Percentiles rank a stretch among this genome's conserved stretches.
phyloP scores from a whole-genome alignment of 2,888 invertebrate genomes.

The Hemithea aestivaria region DNA sequence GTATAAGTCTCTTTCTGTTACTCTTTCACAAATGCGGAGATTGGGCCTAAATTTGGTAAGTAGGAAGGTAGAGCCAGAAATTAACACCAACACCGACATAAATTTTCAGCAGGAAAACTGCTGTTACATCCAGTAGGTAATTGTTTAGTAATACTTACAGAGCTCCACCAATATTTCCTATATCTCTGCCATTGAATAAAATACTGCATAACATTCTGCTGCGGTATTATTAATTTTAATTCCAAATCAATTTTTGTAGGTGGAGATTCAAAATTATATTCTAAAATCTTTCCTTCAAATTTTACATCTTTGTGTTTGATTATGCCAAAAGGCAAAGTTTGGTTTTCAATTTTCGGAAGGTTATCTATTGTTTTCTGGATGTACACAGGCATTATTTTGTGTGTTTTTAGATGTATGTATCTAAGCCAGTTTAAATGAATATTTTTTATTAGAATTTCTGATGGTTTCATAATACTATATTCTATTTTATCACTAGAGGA shows the following conservation, averaged over 20 bases:
- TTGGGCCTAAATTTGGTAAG: no score
- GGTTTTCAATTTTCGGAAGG: constrained; percentile 7
- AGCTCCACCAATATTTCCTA: constrained; percentile 92
- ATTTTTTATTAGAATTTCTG: constrained; percentile 54
- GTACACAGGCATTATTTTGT: constrained; percentile 50
- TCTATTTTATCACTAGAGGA: constrained; percentile 27
- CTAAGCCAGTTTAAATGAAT: constrained; percentile 57
- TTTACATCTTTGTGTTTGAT: constrained; percentile 26
- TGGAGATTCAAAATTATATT: constrained; percentile 32
- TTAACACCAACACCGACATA: no score
- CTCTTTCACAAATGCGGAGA: no score
- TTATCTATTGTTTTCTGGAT: constrained; percentile 29
- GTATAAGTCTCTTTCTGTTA: no score
- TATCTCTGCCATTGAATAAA: constrained; percentile 88
- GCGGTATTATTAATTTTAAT: constrained; percentile 64
- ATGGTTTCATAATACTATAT: constrained; percentile 47
- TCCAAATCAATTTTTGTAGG: constrained; percentile 41
- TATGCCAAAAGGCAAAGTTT: constrained; percentile 38
- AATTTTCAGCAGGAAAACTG: no score
- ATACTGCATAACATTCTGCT: constrained; percentile 77
- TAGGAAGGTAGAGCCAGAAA: no score
- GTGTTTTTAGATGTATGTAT: constrained; percentile 49
- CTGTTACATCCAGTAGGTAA: no score
- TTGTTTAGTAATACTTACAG: constrained; percentile 77
- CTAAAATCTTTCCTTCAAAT: constrained; percentile 21